Base-by-base conservation (phyloP, 2,888 invertebrate genomes). In the Orthosia gracilis region DNA sequence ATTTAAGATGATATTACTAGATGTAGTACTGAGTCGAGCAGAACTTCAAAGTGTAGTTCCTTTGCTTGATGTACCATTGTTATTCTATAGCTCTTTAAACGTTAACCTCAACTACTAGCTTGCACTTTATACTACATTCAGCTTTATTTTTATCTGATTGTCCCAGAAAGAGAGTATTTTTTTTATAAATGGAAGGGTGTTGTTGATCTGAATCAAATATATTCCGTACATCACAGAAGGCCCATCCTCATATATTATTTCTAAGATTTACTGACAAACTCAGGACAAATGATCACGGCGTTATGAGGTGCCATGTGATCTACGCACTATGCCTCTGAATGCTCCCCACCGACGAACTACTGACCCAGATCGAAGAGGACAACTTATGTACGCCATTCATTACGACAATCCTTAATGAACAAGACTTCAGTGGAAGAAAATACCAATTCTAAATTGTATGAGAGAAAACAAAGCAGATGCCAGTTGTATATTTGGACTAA, bases 391-490 rank as follows among this genome's bases (percentile, higher is more conserved):
- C 26, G 50, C 17, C 26, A 76, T 70, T 23, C 21, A 47, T 62
- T 76, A 57, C 52, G 50, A 55, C 21, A 54, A 64, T 79, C 47
- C 58, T 79, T 72, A 54, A 49, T 72, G 59, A 72, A 64, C 54
- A 54, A 49, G 49, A 72, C 40, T 54, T 45, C 40, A 40, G 15
- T 49, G 31, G 21, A 64, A 7, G 17, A 49, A 50, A 64, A 26
- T 55, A 47, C 31, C 31, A 17, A 49, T 45, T 66, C 69, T 69
- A 57, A 64, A 67, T 57, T 64, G 54, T 74, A 15, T 17, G 26
- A 61, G 76, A 58, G 68, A 73, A 70, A 83, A 79, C 70, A 74
- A 74, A 83, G 40, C 70, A 79, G 71, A 83, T 59, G 57, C 58
- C 63, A 68, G 61, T 71, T 68, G 68, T 75, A 71, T 74, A 83